Evolutionary conservation across 2,888 invertebrate species (phyloP), one percentile per base, ranked within the genome.

Genomic region (Trisateles emortualis): DNA sequence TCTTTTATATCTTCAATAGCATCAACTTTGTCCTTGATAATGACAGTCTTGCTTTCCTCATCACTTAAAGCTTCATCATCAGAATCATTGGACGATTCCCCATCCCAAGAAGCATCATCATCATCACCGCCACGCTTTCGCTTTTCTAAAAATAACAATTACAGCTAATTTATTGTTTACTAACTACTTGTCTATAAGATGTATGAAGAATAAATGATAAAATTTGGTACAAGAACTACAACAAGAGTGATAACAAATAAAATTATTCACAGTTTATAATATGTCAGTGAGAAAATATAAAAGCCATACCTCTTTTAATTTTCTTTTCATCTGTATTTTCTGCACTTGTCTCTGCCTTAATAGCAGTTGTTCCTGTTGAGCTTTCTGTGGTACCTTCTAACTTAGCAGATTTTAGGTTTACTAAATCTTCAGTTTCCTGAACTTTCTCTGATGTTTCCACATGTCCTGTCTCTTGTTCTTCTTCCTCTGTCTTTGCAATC

Each of bases 81-180:
- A 0, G 94, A 93, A 39, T 93, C 94, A n/a, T 88, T 83, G 4
- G 87, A 84, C 24, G 86, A 84, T 59, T 93, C 93, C 10, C 94
- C 94, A 52, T 94, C 94, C 93, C 94, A 94, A 0, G 94, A 94
- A 6, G 67, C 84, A 59, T 94, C 94, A 68, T 95, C 94, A 14
- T 93, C 94, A 22, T 91, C 90, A 43, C 86, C 84, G 49, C 73
- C 76, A 38, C 77, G 83, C 55, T 65, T 78, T 52, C 76, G 77
- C 52, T 77, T 76, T 51, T 81, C 89, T 84, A 70, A 13, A 76
- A 78, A 38, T 11, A 43, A 17, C 11, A 10, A 11, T 29, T 1
- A 26, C 9, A 13, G 5, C 3, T 3, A 33, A n/a, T n/a, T n/a
- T n/a, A n/a, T n/a, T n/a, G n/a, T n/a, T n/a, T n/a, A n/a, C n/a